Conservation (phyloP, 2,888 invertebrate species). For the Panopea generosa region DNA sequence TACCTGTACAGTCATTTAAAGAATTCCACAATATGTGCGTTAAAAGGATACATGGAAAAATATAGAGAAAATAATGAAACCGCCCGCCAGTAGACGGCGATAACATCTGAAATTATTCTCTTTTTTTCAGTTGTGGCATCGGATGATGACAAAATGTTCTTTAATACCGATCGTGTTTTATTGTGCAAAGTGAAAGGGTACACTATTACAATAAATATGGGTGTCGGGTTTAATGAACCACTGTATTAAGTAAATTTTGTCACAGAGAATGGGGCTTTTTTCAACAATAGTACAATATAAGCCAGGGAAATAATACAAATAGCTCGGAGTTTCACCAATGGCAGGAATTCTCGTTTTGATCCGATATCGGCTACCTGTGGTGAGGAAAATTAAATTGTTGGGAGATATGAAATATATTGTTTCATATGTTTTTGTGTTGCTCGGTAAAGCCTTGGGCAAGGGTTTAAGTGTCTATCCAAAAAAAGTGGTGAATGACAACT, state of each 20-base stretch:
- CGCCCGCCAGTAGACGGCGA: no score
- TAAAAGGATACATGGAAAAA: no score
- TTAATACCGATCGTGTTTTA: no score
- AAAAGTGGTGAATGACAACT: no score
- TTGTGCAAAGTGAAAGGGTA: no score
- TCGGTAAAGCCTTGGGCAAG: not conserved
- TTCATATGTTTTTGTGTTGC: not conserved
- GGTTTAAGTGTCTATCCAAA: no score
- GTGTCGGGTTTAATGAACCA: slow-evolving; percentile 9
- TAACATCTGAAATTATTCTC: no score
- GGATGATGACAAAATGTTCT: no score
- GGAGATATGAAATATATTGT: slow-evolving; percentile 4
- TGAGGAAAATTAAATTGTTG: slow-evolving; percentile 16
- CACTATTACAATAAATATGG: not conserved
- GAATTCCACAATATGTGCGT: no score
- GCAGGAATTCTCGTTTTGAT: slow-evolving; percentile 16
- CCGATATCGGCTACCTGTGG: slow-evolving; percentile 8
- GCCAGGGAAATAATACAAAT: not conserved
- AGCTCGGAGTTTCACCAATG: slow-evolving; percentile 1
- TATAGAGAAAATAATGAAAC: no score
- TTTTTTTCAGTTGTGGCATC: no score
- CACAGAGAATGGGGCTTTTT: not conserved
- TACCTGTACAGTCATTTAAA: no score
- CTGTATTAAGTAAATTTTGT: not conserved
- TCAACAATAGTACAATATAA: not conserved